A percentile compares a stretch with the other conserved stretches of the same genome.
phyloP scores from a whole-genome alignment of 1,140 invertebrate genomes.

The Pemphigus obesinymphae region DNA sequence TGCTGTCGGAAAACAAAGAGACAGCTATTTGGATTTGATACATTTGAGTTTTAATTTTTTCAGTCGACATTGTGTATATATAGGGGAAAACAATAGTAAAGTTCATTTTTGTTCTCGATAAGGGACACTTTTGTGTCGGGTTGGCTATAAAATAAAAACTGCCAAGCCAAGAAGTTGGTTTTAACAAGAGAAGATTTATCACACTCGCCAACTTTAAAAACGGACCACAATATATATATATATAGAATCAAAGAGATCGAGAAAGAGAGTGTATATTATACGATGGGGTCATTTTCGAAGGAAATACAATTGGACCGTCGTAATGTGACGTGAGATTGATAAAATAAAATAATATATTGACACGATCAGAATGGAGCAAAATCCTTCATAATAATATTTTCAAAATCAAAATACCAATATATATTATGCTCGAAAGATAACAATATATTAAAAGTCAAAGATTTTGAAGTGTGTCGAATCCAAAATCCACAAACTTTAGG shows the following conservation, averaged over 20 bases:
- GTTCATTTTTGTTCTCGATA: conserved; percentile 11
- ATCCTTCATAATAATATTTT: too few relatives aligned
- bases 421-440: too few relatives aligned
- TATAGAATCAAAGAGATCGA: background rate
- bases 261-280: background rate
- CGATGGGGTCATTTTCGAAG: background rate
- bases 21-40: background rate
- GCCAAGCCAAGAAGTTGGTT: conserved; percentile 6
- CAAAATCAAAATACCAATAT: too few relatives aligned
- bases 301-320: background rate
- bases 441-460: too few relatives aligned
- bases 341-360: background rate
- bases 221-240: background rate
- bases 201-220: background rate
- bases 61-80: background rate
- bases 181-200: conserved; percentile 33
- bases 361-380: too few relatives aligned
- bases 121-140: conserved; percentile 2
- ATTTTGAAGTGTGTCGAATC: too few relatives aligned
- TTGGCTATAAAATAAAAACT: conserved; percentile 25
- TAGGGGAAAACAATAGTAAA: background rate
- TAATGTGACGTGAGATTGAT: background rate
- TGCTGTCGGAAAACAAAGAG: background rate
- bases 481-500: too few relatives aligned
- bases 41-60: background rate